Base-by-base conservation (phyloP, 2,113 vertebrate species). In the Galbula dea region DNA sequence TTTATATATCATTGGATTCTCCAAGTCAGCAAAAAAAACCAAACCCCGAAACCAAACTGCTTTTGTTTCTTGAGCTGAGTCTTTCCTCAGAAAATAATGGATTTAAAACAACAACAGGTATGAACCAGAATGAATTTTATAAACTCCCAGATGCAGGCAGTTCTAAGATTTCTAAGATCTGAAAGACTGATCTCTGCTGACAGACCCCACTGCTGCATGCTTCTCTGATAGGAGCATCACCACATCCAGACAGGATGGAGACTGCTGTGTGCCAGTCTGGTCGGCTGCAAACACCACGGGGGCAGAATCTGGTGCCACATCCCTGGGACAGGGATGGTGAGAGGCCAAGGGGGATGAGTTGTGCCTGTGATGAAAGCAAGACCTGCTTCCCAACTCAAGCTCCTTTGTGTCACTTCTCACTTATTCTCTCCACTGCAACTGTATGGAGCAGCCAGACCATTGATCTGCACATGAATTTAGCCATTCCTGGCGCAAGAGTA, bases 121-220 rank as follows among this genome's bases (percentile, higher is more conserved):
- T 21, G 81, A 90, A 52, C 19, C 36, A 61, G 48, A 74, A 75
- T 0, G 0, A 72, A 37, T 66, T 84, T 73, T 51, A 58, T n/a
- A 10, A 92, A 51, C 29, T 58, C 27, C 20, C 23, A 67, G 46
- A 90, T 90, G 75, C 3, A 2, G 15, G 43, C 62, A 73, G 15
- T 1, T n/a, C n/a, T n/a, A n/a, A n/a, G n/a, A n/a, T n/a, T 62
- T 82, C 39, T 10, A 45, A 77, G 51, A 73, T 89, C 45, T 51
- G 41, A 41, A 62, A 77, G 51, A 19, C 24, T 75, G 48, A 36
- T 79, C 29, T 61, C 32, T 65, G 49, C 43, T 57, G 54, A 30
- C 15, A 58, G 57, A 3, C 16, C 12, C n/a, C 45, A 49, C 19
- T 0, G 12, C 32, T 24, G 7, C 0, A 0, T n/a, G 15, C 83